Base-by-base conservation (phyloP, 2,888 invertebrate genomes). In the Trachelus iudaicus region DNA sequence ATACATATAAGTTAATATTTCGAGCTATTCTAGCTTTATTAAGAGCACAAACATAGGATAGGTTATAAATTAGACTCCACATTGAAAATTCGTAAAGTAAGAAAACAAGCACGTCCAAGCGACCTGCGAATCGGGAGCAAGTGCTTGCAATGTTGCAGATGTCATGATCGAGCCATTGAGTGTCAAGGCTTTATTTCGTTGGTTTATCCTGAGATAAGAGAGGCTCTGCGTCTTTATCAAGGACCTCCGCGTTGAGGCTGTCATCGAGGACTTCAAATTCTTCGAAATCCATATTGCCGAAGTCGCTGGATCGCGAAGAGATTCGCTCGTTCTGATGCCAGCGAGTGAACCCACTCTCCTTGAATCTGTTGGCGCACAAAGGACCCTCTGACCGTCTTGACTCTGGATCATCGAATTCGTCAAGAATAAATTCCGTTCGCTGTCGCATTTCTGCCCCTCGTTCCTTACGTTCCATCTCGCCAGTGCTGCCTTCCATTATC, bases 251-350 rank as follows among this genome's bases (percentile, higher is more conserved):
- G 79, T 92, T 94, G 88, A 94, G 92, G 91, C 94, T 94, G 90
- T 94, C 94, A 81, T 94, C 95, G 88, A 95, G 93, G 76, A 96
- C 94, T 92, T 96, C 95, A 84, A 95, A 96, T 86, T 95, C 95
- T 92, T 97, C 97, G 85, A 97, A 97, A 85, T 97, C 96, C 94
- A 97, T 97, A 85, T 97, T 96, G 73, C 96, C 95, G 85, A 95
- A 95, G 89, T 95, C 95, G 82, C 94, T 94, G 15, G 93, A 92
- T 81, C 92, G 92, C 83, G 94, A 94, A 87, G 93, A 93, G 87
- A 94, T 93, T 79, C 90, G 83, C 80, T 88, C 92, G 89, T 89
- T 92, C 84, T 89, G 90, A 87, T 91, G 91, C 89, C 91, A 91
- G 81, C 86, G 88, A 12, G 83, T 89, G 31, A 90, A 82, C 1